Percentiles rank a stretch among this genome's conserved stretches.
Conservation (phyloP, 1,140 invertebrate species). For the Drosophila punjabiensis region DNA sequence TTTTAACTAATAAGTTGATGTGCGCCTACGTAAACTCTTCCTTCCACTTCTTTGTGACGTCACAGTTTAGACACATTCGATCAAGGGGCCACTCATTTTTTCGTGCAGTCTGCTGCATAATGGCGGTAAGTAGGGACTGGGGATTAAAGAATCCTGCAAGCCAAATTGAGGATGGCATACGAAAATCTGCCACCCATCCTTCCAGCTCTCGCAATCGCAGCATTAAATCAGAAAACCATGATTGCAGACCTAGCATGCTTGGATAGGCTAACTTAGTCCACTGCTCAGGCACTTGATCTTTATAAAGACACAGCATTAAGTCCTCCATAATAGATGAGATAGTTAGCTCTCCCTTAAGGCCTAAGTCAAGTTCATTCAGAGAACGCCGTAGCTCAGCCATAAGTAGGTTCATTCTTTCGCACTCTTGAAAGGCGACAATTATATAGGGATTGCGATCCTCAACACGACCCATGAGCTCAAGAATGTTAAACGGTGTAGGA, state of each 20-base stretch:
- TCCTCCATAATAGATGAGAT: constrained; percentile 97
- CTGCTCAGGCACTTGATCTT: constrained; percentile 93
- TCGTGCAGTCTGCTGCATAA: constrained; percentile 98
- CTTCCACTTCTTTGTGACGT: constrained; percentile 96
- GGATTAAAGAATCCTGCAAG: constrained; percentile 98
- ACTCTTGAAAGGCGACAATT: constrained; percentile 97
- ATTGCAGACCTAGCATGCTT: constrained; percentile 92
- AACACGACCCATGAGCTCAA: constrained; percentile 93
- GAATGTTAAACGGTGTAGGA: constrained; percentile 95
- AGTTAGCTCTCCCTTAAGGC: constrained; percentile 96
- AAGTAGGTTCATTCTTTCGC: constrained; percentile 96
- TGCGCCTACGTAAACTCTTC: constrained; percentile 91
- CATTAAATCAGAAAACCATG: constrained; percentile 95
- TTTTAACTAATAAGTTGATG: background rate
- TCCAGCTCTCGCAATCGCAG: constrained; percentile 92
- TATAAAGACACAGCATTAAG: constrained; percentile 92
- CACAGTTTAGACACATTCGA: constrained; percentile 97
- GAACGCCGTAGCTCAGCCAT: constrained; percentile 93
- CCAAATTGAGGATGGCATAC: constrained; percentile 94
- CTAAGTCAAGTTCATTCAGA: constrained; percentile 94
- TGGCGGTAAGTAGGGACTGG: constrained; percentile 97
- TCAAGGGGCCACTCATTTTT: constrained; percentile 98
- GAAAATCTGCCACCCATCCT: constrained; percentile 92
- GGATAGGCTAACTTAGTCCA: constrained; percentile 96
- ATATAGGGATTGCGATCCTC: constrained; percentile 96